Conservation (phyloP, 1,140 invertebrate genomes). For the Orchesella cincta region DNA sequence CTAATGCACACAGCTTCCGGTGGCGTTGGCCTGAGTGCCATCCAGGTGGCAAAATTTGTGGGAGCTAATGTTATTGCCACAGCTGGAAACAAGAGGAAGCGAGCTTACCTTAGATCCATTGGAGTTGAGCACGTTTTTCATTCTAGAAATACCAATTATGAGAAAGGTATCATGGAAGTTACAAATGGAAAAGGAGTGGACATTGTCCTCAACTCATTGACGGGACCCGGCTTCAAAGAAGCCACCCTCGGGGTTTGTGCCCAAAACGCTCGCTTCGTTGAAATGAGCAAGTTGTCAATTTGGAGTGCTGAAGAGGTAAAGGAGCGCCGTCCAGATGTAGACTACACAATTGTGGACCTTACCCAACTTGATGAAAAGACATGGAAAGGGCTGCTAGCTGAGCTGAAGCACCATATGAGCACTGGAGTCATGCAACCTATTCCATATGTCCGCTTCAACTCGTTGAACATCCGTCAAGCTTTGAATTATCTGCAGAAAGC, state of each 20-base stretch:
- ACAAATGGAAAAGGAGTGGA: slow-evolving; percentile 1
- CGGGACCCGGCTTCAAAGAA: slow-evolving; percentile 19
- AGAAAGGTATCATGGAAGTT: not conserved
- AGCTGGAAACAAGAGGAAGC: not conserved
- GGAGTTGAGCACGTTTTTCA: slow-evolving; percentile 17
- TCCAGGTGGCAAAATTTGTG: not conserved
- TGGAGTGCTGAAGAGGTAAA: not conserved
- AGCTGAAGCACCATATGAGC: not conserved
- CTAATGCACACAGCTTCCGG: slow-evolving; percentile 1
- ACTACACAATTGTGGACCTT: slow-evolving; percentile 10
- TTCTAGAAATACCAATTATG: slow-evolving; percentile 17
- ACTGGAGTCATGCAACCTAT: not conserved
- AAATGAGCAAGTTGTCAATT: slow-evolving; percentile 8
- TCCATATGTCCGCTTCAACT: slow-evolving; percentile 18
- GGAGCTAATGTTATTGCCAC: slow-evolving; percentile 1
- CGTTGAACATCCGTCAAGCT: slow-evolving; percentile 17
- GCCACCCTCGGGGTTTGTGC: not conserved
- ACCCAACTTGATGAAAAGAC: slow-evolving; percentile 1
- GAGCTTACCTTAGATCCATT: not conserved
- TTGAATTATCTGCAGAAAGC: slow-evolving; percentile 23
- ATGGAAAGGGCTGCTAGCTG: not conserved
- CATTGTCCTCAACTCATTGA: slow-evolving; percentile 2
- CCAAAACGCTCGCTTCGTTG: not conserved
- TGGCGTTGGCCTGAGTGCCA: not conserved
- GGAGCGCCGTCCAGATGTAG: not conserved